Evolutionary conservation across 1,140 invertebrate species (phyloP), one percentile per base, ranked within the genome.

Genomic region (Laupala kohalensis): DNA sequence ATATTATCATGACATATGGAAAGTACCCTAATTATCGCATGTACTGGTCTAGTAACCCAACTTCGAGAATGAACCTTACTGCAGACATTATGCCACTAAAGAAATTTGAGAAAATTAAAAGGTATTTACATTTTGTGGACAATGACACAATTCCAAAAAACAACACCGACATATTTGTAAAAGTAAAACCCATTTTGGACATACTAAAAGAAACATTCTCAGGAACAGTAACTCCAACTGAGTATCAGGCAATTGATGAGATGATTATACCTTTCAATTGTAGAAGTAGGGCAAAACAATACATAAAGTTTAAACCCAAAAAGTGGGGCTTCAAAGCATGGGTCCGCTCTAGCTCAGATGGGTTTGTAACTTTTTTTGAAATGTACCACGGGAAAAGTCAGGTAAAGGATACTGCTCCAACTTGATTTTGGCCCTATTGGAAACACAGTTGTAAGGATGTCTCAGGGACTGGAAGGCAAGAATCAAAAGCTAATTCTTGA

Each of bases 401-500:
- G 23, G 25, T 19, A 67, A 67, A 70, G 15, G 6, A 37, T 6
- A 37, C 30, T 15, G 15, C 15, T 37, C 15, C 30, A 74, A 73
- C 25, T 72, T 73, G 74, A 76, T 70, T 73, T 78, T 67, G 78
- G 77, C 70, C 76, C 76, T 37, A 76, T 76, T 76, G 74, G 74
- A 69, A 77, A 80, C 76, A 75, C 77, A 70, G 76, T 78, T 67
- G 71, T 76, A 28, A 30, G 75, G 65, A 67, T 80, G n/a, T 75
- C 74, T 67, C 28, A 68, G 26, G 71, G 53, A 5, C 53, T 73
- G 27, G 37, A 71, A 69, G 73, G 75, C 67, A 72, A 74, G 68
- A 80, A 80, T 72, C 75, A 78, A 70, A 81, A 80, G 74, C 67
- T 80, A 79, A 74, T 80, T 74, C 73, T 83, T 80, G 72, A 74